Percentiles rank a stretch among this genome's conserved stretches.
phyloP scores from a whole-genome alignment of 2,888 invertebrate genomes.

The Macrosiphum euphorbiae region DNA sequence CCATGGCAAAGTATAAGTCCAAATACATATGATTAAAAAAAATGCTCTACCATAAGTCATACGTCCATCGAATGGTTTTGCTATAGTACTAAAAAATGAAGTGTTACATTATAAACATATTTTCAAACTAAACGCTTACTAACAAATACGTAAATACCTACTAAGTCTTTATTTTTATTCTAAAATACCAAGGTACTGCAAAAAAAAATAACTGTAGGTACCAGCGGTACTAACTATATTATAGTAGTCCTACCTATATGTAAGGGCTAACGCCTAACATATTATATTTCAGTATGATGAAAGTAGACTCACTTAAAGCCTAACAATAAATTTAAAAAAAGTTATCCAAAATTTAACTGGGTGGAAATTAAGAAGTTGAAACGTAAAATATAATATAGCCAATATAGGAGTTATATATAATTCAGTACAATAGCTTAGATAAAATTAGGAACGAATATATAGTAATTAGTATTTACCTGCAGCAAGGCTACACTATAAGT shows the following conservation, averaged over 20 bases:
- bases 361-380: not conserved
- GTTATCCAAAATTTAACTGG: not conserved
- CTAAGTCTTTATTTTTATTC: not conserved
- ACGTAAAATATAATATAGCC: not conserved
- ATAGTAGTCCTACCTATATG: not conserved
- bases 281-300: not conserved
- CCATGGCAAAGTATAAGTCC: conserved; percentile 86
- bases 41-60: conserved; percentile 84
- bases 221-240: not conserved
- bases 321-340: not conserved
- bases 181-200: not conserved
- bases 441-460: not conserved
- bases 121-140: not conserved
- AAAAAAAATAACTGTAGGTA: not conserved
- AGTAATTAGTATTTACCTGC: not conserved
- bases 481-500: not conserved
- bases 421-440: not conserved
- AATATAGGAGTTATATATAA: no score
- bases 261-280: not conserved
- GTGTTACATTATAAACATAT: not conserved
- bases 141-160: not conserved
- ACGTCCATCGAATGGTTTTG: conserved; percentile 86
- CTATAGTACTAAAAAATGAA: conserved; percentile 76
- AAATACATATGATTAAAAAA: conserved; percentile 80
- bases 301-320: not conserved